Evolutionary conservation across 2,797 vertebrate species (phyloP), one percentile per base, ranked within the genome.

Genomic region (Propithecus perrieri): DNA sequence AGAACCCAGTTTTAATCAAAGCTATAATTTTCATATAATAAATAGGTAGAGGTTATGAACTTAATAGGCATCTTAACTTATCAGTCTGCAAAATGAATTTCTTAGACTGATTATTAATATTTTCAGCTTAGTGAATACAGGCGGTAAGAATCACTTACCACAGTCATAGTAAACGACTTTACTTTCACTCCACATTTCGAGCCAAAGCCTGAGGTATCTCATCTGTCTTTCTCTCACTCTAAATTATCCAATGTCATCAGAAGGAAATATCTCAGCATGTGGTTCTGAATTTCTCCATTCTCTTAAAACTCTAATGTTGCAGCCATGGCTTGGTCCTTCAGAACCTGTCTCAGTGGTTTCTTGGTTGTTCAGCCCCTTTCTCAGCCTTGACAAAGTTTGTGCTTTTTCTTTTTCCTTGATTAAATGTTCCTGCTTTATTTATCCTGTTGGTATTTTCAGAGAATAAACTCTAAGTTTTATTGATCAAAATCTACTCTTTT

Each of bases 51-150:
- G 50, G 7, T 78, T 83, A 59, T 41, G 15, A 78, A 59, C 22
- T 75, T 81, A 89, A 33, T 10, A 83, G 91, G 30, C 75, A 55
- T 92, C 91, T 93, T 89, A 84, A 93, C 95, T 91, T 91, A 50
- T 89, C n/a, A 89, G 46, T 41, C 65, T 78, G 46, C 53, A 78
- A 74, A 78, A 46, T 83, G 71, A 55, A 76, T 91, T 85, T 95
- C 61, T 96, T 61, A 65, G 91, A 74, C 85, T 89, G 69, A 55
- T 81, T 95, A 92, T 71, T 30, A 53, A 33, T 71, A 69, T 46
- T 72, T 85, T 94, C 35, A 22, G 53, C 41, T 74, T 92, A 89
- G 61, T 84, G 85, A 72, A 69, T 72, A n/a, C 5, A 78, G 67
- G 35, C 28, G 59, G 28, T 46, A 69, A 72, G 30, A 67, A 41